Base-by-base conservation (phyloP, 2,888 invertebrate species). In the Helicoverpa assulta region DNA sequence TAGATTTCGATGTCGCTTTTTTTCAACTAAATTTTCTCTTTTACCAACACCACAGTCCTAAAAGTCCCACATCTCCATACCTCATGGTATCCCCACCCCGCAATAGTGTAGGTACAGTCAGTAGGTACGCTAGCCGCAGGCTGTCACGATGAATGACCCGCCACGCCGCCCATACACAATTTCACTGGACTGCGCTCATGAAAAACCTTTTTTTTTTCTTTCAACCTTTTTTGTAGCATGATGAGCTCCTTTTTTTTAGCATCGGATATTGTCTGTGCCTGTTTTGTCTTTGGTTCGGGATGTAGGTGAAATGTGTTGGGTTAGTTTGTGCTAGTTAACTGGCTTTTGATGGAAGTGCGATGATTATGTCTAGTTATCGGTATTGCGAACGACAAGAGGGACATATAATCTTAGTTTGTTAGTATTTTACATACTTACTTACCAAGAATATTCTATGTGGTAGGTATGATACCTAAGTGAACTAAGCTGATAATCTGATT, bases 121-220 rank as follows among this genome's bases (percentile, higher is more conserved):
- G 91, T 91, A 90, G 90, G 92, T 90, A 90, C 89, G 86, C 87
- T 58, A 87, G 94, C 95, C 94, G 66, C 82, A 78, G 94, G 95
- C 92, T 81, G 91, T 95, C 95, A 95, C 95, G 95, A 94, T 91
- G 91, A 90, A 91, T 88, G 93, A 91, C 89, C 92, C 82, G 89
- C 85, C 85, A 84, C 82, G 85, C 90, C 90, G 92, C 91, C 93
- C 93, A 91, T 92, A 91, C 90, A 93, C 94, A 91, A 93, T 92
- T 80, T 78, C 78, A 78, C 78, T 58, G 78, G 80, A 65, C 72
- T 85, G 87, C 84, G 85, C 89, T 90, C 89, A 91, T 91, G 90
- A 92, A 92, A 91, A 89, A 86, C 19, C 40, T 58, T 74, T 89
- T 88, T 88, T 88, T 88, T 89, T 70, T 65, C 70, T 78, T 76